Evolutionary conservation across 2,888 invertebrate species (phyloP).

Genomic region (Napeogenes inachia): DNA sequence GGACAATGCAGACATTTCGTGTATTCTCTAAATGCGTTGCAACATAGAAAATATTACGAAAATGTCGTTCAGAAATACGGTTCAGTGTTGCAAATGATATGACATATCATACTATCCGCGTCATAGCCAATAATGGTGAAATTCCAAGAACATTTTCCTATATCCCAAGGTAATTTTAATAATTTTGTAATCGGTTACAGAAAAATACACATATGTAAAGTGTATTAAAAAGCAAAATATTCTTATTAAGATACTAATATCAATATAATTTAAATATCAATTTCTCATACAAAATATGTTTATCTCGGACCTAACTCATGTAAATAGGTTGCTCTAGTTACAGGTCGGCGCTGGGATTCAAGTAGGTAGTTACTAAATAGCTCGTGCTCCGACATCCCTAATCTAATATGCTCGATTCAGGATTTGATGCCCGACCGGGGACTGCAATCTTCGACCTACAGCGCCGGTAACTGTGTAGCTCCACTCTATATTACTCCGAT

Average conservation of each 20-base stretch:
- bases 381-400: slow-evolving; percentile 55
- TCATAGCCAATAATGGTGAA: slow-evolving; percentile 12
- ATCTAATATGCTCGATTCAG: slow-evolving; percentile 61
- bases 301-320: slow-evolving; percentile 21
- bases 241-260: slow-evolving; percentile 1
- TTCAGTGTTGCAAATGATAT: slow-evolving; percentile 20
- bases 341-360: slow-evolving; percentile 39
- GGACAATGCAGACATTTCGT: slow-evolving; percentile 59
- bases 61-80: slow-evolving; percentile 19
- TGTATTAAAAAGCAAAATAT: not conserved
- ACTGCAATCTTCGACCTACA: slow-evolving; percentile 53
- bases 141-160: slow-evolving; percentile 12
- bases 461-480: slow-evolving; percentile 41
- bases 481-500: slow-evolving; percentile 45
- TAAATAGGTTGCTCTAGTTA: slow-evolving; percentile 26
- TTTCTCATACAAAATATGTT: slow-evolving; percentile 19
- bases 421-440: slow-evolving; percentile 38
- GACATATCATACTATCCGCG: slow-evolving; percentile 20
- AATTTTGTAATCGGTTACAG: not conserved
- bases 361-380: slow-evolving; percentile 56
- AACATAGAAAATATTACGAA: slow-evolving; percentile 26
- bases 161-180: too few relatives aligned
- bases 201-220: not conserved
- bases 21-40: slow-evolving; percentile 35
- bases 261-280: slow-evolving; percentile 16